Conservation (phyloP, 2,113 vertebrate species). For the Microcebus jonahi region DNA sequence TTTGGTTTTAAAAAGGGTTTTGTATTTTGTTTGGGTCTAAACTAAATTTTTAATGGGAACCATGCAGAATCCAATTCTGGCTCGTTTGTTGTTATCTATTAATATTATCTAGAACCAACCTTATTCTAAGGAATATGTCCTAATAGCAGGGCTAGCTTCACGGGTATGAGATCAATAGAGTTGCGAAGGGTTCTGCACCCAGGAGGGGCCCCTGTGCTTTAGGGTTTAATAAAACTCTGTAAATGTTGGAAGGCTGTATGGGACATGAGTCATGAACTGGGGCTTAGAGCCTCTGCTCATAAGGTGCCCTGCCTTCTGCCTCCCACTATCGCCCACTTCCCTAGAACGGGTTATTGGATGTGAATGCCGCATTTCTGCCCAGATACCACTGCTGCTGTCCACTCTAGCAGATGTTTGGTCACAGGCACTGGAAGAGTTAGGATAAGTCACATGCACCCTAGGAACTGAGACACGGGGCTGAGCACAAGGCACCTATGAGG, state of each 20-base stretch:
- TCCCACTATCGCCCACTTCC: neutral
- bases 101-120: neutral
- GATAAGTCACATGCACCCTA: fast-evolving
- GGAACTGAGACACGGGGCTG: fast-evolving
- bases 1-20: neutral
- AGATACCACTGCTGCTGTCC: neutral
- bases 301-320: fast-evolving
- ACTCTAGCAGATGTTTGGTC: fast-evolving
- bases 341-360: no score
- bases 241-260: neutral
- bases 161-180: fast-evolving
- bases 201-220: no score
- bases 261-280: neutral
- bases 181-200: neutral
- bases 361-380: fast-evolving
- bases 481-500: neutral
- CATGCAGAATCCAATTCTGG: neutral
- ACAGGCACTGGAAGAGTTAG: neutral
- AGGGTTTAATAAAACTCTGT: neutral
- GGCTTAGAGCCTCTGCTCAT: neutral
- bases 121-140: neutral
- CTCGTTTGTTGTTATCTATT: neutral
- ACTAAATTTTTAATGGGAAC: neutral
- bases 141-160: neutral
- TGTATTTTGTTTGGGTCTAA: slow-evolving; percentile 71